Base-by-base conservation (phyloP, 1,140 invertebrate genomes). In the Brachionus paranguensis region DNA sequence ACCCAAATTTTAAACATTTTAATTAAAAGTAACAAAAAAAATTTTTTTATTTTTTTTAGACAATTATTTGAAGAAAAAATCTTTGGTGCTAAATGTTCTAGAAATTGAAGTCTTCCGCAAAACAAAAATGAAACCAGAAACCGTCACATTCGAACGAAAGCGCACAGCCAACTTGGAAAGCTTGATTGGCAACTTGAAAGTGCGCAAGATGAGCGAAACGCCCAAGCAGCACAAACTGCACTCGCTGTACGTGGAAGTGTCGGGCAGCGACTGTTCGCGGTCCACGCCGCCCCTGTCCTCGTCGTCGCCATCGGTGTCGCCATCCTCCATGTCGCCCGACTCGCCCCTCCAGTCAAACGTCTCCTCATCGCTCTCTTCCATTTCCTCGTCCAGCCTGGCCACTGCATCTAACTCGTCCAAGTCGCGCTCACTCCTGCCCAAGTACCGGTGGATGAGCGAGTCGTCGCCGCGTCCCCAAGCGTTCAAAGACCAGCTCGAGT, bases 121-220 rank as follows among this genome's bases (percentile, higher is more conserved):
- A 37, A 37, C 33, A 45, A 72, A 72, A 72, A 72, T 72, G 68
- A 72, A 72, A 72, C 68, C 68, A 43, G 37, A 41, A 43, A 41
- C 3, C 3, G 37, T 6, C 41, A 72, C 72, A 76, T 76, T 76
- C 45, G 78, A 81, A 64, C 78, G 78, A 29, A 81, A 81, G 64
- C 53, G 78, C 17, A 81, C 78, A 14, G 53, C 64, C 43, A 81
- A 81, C 64, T 64, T 81, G 53, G 78, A 81, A 64, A 81, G 78
- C n/a, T n/a, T 81, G 20, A 81, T 81, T 45, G 78, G 78, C 17
- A 81, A 64, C 53, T 81, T 81, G 33, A 81, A 81, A 47, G 78
- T 81, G 24, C 33, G 64, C 17, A 81, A 81, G 60, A 81, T 81
- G 78, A 81, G 43, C 43, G 50, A 81, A 41, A 12, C 33, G 41